phyloP scores from a whole-genome alignment of 2,888 invertebrate genomes.

The Eristalis pertinax region DNA sequence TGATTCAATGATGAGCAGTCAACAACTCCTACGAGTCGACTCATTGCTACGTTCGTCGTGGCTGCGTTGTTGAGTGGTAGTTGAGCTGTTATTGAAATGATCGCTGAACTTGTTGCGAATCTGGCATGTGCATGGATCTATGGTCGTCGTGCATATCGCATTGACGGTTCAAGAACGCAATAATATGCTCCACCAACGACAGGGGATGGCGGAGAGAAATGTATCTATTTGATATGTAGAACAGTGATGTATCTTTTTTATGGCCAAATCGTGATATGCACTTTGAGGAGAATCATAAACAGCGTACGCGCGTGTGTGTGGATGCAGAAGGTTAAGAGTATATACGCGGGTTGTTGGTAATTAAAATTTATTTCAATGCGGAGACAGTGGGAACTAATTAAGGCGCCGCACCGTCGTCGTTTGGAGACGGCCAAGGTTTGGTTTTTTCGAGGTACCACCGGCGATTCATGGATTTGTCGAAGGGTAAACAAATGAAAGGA shows the following conservation, averaged over 20 bases:
- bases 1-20: constrained; percentile 3
- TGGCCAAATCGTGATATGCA: constrained; percentile 40
- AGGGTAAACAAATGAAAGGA: neutral
- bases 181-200: neutral
- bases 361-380: constrained; percentile 9
- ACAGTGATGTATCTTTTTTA: constrained; percentile 35
- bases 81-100: constrained; percentile 25
- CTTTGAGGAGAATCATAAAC: constrained; percentile 24
- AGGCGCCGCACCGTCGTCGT: neutral
- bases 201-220: constrained; percentile 1
- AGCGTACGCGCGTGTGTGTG: constrained; percentile 1
- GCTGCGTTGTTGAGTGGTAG: no score
- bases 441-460: neutral
- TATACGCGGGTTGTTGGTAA: constrained; percentile 3
- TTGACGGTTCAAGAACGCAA: constrained; percentile 33
- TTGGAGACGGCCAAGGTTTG: neutral
- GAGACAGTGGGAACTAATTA: neutral
- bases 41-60: neutral
- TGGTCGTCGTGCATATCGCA: constrained; percentile 37
- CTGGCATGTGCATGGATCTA: neutral
- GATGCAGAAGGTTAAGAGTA: constrained; percentile 16
- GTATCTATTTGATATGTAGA: constrained; percentile 25
- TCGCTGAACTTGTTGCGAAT: neutral
- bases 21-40: neutral
- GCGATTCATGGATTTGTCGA: neutral